Evolutionary conservation across 2,113 vertebrate genomes (phyloP), one percentile per base, ranked within the genome.

Genomic region (Odontesthes bonariensis): DNA sequence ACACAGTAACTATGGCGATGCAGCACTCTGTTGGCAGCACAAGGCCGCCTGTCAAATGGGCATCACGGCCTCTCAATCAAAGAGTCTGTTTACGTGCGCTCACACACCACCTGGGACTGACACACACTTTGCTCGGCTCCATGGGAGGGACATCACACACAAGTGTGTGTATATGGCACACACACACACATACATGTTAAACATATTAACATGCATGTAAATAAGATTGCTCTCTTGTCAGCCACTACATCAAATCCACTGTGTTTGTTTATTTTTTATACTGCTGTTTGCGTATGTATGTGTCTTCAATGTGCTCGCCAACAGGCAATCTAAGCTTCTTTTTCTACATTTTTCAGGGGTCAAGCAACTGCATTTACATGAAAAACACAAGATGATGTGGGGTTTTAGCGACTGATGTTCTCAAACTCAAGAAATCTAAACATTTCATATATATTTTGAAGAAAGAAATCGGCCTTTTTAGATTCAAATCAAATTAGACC

Each of bases 61-160:
- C 79, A 73, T 86, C 88, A 78, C 40, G 53, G 76, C 65, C 79
- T 86, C 86, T 91, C 89, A 87, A 88, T 92, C 89, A 92, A 81
- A 86, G 74, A 40, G 40, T 65, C 73, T 88, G 87, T 87, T 89
- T 91, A 92, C 65, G 63, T 79, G 78, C 80, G 68, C 69, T 69
- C 73, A 44, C 78, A 69, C 87, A 82, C 86, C 89, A 91, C 86
- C 82, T 88, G 86, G 77, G 74, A 88, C 77, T 87, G 82, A 86
- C 83, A 88, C 79, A 81, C 86, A 84, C 86, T 71, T 66, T 1
- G 8, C 42, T 73, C 42, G 1, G 20, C 63, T 72, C 53, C 73
- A 69, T 32, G 61, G 82, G 78, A 74, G 75, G 81, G 57, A 69
- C 69, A 88, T 83, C 81, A 67, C 27, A 27, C 27, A 27, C 27